phyloP scores from a whole-genome alignment of 2,888 invertebrate genomes.

The Acleris emargana region DNA sequence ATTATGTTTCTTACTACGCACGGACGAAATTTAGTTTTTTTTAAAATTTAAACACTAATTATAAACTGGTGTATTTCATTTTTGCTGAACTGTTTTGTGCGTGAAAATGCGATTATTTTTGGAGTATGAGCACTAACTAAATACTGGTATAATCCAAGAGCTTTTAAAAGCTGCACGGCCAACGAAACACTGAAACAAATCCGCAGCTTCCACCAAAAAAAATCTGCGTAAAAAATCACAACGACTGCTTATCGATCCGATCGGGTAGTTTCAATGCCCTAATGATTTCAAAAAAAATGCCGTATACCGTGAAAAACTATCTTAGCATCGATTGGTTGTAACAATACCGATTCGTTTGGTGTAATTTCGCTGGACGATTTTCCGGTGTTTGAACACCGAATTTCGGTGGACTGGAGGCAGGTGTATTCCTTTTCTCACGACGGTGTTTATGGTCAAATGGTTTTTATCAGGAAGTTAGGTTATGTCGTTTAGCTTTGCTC shows the following conservation, averaged over 20 bases:
- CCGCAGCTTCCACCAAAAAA: slow-evolving; percentile 5
- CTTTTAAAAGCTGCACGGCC: slow-evolving; percentile 15
- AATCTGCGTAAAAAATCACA: slow-evolving; percentile 35
- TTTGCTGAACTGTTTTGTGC: no score
- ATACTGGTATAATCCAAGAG: background rate
- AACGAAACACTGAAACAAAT: slow-evolving; percentile 21
- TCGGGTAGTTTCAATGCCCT: slow-evolving; percentile 74
- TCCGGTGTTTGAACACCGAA: slow-evolving; percentile 77
- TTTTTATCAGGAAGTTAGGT: slow-evolving; percentile 64
- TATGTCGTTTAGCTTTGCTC: slow-evolving; percentile 53
- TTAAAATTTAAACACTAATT: no score
- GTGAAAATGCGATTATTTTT: no score
- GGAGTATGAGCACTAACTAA: no score
- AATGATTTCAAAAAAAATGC: slow-evolving; percentile 67
- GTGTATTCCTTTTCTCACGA: slow-evolving; percentile 77
- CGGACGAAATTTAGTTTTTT: no score
- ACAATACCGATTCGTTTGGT: slow-evolving; percentile 67
- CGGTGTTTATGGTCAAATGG: slow-evolving; percentile 59
- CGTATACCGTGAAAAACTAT: slow-evolving; percentile 73
- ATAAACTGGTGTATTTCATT: no score
- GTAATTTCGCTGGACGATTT: slow-evolving; percentile 78
- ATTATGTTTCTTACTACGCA: no score
- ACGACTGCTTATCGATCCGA: slow-evolving; percentile 52
- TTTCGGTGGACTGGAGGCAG: slow-evolving; percentile 77
- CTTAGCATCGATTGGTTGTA: slow-evolving; percentile 60